Evolutionary conservation across 2,113 vertebrate species (phyloP), one percentile per base, ranked within the genome.

Genomic region (Cryptomyrus ogoouensis): DNA sequence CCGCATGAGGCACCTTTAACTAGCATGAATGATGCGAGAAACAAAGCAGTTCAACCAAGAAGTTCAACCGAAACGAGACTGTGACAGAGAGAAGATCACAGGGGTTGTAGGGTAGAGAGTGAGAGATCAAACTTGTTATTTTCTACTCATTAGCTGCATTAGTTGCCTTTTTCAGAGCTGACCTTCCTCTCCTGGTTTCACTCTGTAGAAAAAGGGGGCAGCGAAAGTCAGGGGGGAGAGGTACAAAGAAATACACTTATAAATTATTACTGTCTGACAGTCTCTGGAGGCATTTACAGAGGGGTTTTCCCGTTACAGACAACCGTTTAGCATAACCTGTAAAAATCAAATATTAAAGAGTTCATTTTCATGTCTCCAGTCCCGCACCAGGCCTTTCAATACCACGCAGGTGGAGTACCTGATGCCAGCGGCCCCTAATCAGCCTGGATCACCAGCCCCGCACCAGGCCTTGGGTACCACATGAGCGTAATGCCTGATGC

Each of bases 261-360:
- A 91, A 93, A 95, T 95, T 94, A 95, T 95, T 95, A 91, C 91
- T 85, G 90, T 92, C 90, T 94, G 92, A 93, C 91, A 91, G 83
- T 91, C 92, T 93, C 93, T 70, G 77, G 91, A 91, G 89, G 66
- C 80, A 83, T 91, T 89, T 74, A 91, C 90, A 91, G 91, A 92
- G 90, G 47, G 92, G 90, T 92, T 90, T 90, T 89, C 85, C 88
- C 35, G 66, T 84, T 93, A 90, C 90, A 92, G 91, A 91, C 88
- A 49, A 94, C 58, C 52, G 5, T 92, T 93, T 90, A 87, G 86
- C n/a, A 87, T 12, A 90, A 94, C 91, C 92, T 91, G 91, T 77
- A 90, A 88, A 88, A 92, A 93, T 94, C 66, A 92, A 94, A 95
- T 95, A 95, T 94, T 95, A 92, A 95, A 94, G 91, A 91, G 90